These are phyloP conservation scores for Alca torda DNA, from an alignment of 2,797 vertebrate species.

Conservation along the genomic window DNA sequence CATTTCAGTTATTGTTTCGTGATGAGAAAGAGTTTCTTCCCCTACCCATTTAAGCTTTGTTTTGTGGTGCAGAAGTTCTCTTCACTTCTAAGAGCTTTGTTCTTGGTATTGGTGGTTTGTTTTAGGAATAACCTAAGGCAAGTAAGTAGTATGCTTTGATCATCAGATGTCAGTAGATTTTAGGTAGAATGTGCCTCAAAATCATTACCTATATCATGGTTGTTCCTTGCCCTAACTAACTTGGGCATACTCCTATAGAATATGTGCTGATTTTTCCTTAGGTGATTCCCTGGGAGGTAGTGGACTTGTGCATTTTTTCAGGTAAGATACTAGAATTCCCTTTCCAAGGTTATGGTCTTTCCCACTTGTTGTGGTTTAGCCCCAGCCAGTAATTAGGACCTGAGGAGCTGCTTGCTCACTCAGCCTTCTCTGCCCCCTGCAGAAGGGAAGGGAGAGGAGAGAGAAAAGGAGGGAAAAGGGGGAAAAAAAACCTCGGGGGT, in stretches of 20 bases:
- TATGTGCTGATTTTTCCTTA: not conserved
- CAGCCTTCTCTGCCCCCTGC: too few species aligned
- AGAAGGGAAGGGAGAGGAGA: too few species aligned
- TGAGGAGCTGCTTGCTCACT: not conserved
- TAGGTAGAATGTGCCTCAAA: not conserved
- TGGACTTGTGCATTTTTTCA: not conserved
- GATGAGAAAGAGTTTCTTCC: not conserved
- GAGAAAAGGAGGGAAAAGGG: not conserved
- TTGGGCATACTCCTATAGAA: not conserved
- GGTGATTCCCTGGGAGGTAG: not conserved
- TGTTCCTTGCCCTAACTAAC: not conserved
- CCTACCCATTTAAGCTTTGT: not conserved
- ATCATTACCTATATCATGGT: accelerated
- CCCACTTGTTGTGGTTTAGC: not conserved
- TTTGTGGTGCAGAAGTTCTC: not conserved
- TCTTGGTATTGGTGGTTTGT: not conserved
- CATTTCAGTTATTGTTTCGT: not conserved
- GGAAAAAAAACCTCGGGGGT: not conserved
- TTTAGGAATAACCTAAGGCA: not conserved
- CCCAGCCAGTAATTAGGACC: not conserved
- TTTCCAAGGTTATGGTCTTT: not conserved
- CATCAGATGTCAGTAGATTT: not conserved
- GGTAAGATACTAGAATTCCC: not conserved
- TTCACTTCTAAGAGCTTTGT: not conserved
- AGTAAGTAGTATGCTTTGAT: not conserved